Evolutionary conservation across 2,113 vertebrate genomes (phyloP).

Genomic region (Dicaeum eximium): DNA sequence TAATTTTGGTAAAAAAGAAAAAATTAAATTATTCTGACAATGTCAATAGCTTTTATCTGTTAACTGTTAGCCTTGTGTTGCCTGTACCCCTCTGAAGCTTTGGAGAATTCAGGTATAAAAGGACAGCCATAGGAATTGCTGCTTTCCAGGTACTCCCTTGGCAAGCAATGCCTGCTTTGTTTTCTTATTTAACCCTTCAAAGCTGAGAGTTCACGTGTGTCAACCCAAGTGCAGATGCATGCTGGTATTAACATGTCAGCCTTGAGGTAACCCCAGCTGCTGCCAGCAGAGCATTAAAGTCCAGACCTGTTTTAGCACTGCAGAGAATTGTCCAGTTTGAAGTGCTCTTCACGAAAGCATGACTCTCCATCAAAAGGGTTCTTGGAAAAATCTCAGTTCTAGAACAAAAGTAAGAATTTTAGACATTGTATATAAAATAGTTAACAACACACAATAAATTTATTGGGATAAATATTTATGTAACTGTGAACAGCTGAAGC

Average conservation of each 20-base stretch:
- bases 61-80: not conserved
- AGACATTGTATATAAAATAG: not conserved
- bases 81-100: not conserved
- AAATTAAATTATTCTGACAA: not conserved
- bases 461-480: constrained; percentile 5
- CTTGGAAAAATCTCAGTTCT: constrained; percentile 31
- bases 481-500: not conserved
- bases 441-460: constrained; percentile 15
- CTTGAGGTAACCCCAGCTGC: not conserved
- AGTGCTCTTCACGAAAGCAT: not conserved
- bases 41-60: not conserved
- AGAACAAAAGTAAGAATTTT: constrained; percentile 14
- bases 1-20: not conserved
- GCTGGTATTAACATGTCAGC: not conserved
- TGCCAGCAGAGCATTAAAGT: not conserved
- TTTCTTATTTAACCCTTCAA: not conserved
- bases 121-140: not conserved
- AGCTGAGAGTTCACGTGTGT: not conserved
- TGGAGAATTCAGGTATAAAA: fast-evolving
- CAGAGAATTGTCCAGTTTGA: not conserved
- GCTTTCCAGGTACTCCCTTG: not conserved
- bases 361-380: not conserved
- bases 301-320: not conserved
- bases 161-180: not conserved
- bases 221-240: not conserved